Conservation (phyloP, 2,888 invertebrate species). For the Cartodere bifasciata region DNA sequence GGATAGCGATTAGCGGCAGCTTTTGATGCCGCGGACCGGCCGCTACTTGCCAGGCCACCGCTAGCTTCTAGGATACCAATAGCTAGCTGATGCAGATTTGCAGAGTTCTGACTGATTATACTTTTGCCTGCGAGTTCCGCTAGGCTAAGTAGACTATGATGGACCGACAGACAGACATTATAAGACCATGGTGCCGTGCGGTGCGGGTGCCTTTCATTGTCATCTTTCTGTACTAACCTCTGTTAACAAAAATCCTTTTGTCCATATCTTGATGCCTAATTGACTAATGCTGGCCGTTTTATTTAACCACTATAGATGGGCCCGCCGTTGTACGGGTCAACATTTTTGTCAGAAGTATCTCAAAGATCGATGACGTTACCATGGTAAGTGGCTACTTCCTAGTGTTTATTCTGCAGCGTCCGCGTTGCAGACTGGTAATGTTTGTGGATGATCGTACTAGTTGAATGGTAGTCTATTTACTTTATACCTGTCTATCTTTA, state of each 20-base stretch:
- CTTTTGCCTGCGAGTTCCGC: too few species aligned
- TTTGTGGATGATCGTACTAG: too few species aligned
- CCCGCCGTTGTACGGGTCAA: constrained; percentile 94
- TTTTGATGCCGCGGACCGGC: too few species aligned
- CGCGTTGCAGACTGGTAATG: constrained; percentile 9
- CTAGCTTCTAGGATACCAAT: too few species aligned
- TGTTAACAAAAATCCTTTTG: too few species aligned
- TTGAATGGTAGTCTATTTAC: neutral
- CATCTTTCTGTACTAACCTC: constrained; percentile 32
- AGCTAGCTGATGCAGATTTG: too few species aligned
- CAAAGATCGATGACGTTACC: constrained; percentile 98
- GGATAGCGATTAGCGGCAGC: constrained; percentile 22
- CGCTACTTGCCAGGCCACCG: too few species aligned
- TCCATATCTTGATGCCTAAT: too few species aligned
- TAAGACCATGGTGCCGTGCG: too few species aligned
- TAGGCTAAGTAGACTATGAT: too few species aligned
- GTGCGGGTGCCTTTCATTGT: constrained; percentile 18
- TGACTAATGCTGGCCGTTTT: constrained; percentile 28
- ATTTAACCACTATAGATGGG: constrained; percentile 56
- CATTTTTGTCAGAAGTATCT: constrained; percentile 98
- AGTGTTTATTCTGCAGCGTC: constrained; percentile 10
- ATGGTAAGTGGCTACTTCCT: constrained; percentile 72
- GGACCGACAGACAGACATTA: too few species aligned
- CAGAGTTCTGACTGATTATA: too few species aligned
- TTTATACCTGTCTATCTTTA: neutral